Evolutionary conservation across 2,888 invertebrate species (phyloP), one percentile per base, ranked within the genome.

Genomic region (Tetramorium bicarinatum): DNA sequence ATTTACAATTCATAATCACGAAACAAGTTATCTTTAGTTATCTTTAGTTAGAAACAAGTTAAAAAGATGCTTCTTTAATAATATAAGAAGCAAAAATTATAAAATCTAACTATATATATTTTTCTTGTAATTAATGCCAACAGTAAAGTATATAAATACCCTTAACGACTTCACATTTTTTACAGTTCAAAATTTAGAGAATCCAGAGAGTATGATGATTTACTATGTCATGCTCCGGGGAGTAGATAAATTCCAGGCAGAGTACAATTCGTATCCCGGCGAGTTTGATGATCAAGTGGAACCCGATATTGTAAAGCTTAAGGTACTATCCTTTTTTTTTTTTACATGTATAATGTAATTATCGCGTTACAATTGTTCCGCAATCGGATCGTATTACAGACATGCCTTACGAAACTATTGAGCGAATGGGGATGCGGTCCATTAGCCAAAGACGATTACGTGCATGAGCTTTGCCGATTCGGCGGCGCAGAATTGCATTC

Each of bases 401-500:
- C 95, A 13, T 96, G 96, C 88, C 94, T 96, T 67, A 95, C 95
- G 25, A 98, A 98, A 95, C 95, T 99, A 82, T 95, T 99, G 0
- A 96, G 96, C 85, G 99, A 99, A 95, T 97, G 98, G 97, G 98
- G 98, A 6, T 97, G 98, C 92, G 97, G 97, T 25, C 96, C 97
- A 54, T 93, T 96, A 25, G 96, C 97, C 59, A 98, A 98, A 94
- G 99, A 99, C 95, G 99, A 99, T 94, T 97, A 97, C 92, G 97
- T 99, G 47, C 99, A 99, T 95, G 99, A 99, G 95, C 97, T 99
- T 95, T 98, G 98, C 93, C 96, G 99, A 49, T 99, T 98, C 95
- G 99, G 99, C 15, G 99, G 98, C 13, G 97, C 98, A 13, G 99
- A 99, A 95, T 95, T 99, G 84, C 99, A 99, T 95, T 98, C 98